Conservation (phyloP, 2,888 invertebrate genomes). For the Hydropsyche betteni region DNA sequence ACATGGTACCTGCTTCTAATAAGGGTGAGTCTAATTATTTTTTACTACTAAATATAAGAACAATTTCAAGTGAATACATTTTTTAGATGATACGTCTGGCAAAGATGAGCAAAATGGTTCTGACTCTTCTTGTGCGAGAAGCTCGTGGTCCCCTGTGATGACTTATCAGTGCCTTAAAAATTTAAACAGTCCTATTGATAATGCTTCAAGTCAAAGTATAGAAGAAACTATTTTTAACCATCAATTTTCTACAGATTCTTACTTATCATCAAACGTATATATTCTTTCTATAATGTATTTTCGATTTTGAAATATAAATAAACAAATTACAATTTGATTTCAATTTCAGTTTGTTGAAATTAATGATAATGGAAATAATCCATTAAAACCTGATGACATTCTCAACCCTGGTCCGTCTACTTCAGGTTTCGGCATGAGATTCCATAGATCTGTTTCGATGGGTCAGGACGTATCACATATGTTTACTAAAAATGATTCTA, state of each 20-base stretch:
- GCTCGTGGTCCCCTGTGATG: slow-evolving; percentile 4
- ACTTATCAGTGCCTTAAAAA: slow-evolving; percentile 33
- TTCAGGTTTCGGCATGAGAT: slow-evolving; percentile 64
- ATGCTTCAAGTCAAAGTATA: not conserved
- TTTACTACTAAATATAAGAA: not conserved
- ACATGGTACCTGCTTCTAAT: slow-evolving; percentile 80
- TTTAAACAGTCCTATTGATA: slow-evolving; percentile 3
- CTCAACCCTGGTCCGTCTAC: slow-evolving; percentile 34
- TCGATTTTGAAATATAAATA: not conserved
- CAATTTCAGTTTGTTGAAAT: not conserved
- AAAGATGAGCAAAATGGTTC: slow-evolving; percentile 57
- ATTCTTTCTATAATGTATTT: slow-evolving; percentile 3
- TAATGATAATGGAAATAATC: slow-evolving; percentile 36
- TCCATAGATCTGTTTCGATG: slow-evolving; percentile 90
- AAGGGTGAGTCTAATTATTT: slow-evolving; percentile 26
- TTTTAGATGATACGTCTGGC: slow-evolving; percentile 48
- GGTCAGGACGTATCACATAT: slow-evolving; percentile 73
- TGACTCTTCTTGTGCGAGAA: slow-evolving; percentile 57
- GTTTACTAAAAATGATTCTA: slow-evolving; percentile 70
- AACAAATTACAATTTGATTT: not conserved
- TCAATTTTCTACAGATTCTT: not conserved
- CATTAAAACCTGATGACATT: not conserved
- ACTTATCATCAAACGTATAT: not conserved
- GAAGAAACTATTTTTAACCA: not conserved
- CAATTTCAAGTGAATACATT: not conserved